Percentiles rank a stretch among this genome's conserved stretches.
phyloP scores from a whole-genome alignment of 2,113 vertebrate species.

The Suricata suricatta region DNA sequence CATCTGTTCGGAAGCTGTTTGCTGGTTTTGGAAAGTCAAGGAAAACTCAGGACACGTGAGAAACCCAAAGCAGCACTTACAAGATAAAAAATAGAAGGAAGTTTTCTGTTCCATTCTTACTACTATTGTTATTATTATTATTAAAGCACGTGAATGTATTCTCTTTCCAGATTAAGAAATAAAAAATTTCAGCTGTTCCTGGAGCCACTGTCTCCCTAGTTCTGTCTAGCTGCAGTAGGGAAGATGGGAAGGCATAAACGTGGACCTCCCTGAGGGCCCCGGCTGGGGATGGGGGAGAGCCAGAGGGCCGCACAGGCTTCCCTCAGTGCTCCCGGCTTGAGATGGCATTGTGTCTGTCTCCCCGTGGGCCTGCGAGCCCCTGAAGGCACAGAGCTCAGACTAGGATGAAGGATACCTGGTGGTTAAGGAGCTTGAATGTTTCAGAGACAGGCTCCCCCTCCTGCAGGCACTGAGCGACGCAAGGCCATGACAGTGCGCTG shows the following conservation, averaged over 20 bases:
- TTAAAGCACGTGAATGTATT: not conserved
- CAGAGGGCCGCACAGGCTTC: not conserved
- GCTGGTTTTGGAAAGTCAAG: not conserved
- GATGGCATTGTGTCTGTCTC: fast-evolving
- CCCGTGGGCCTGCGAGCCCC: fast-evolving
- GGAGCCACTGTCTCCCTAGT: not conserved
- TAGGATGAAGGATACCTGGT: fast-evolving
- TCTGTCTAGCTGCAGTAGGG: not conserved
- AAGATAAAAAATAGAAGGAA: not conserved
- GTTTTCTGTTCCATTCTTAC: not conserved
- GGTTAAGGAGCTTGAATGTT: not conserved
- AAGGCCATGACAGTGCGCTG: fast-evolving
- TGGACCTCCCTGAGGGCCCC: not conserved
- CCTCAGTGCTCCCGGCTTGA: not conserved
- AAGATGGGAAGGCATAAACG: not conserved
- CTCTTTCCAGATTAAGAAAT: not conserved
- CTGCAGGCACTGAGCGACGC: fast-evolving
- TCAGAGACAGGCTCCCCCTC: not conserved
- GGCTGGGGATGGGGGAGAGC: not conserved
- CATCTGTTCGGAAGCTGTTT: not conserved
- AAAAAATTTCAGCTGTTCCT: not conserved
- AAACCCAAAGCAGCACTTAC: not conserved
- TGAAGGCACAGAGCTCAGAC: not conserved
- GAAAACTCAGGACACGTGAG: not conserved
- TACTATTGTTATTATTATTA: not conserved